Evolutionary conservation across 2,113 vertebrate species (phyloP), one percentile per base, ranked within the genome.

Genomic region (Gasterosteus aculeatus): DNA sequence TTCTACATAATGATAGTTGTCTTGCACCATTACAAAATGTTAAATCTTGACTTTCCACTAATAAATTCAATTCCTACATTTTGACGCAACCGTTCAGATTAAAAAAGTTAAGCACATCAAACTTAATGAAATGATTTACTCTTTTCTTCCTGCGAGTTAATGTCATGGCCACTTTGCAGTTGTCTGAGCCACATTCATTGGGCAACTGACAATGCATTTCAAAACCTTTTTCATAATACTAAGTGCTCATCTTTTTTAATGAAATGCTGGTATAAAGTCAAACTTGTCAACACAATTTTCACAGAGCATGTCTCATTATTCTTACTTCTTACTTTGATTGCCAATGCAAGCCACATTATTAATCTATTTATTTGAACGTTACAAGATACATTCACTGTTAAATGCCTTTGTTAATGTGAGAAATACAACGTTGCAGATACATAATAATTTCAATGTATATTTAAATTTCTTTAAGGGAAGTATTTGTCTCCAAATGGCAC

Each of bases 51-150:
- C 46, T 42, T 66, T 54, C n/a, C 5, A 16, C 31, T 83, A 51
- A 78, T 85, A 63, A 77, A 65, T 70, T 67, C 16, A 81, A 84
- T 66, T 2, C 54, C 69, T 83, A 59, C 54, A 80, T 63, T 39
- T 41, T 60, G 44, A 77, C 58, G 38, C n/a, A 75, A 70, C 35
- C 38, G 65, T 81, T 80, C 22, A 41, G 29, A 75, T 65, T 49
- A 31, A 64, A 75, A 75, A 74, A 33, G 41, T 51, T 77, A 19
- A 39, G 39, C 68, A 63, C 69, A 31, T 85, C 69, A 49, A 78
- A 72, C 63, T 75, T 51, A 83, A 86, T 77, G 60, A 81, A 60
- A 85, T 77, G 46, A 67, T 77, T 80, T 83, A n/a, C 60, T 38
- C 47, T 75, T 62, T 38, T 69, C 63, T 46, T 64, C 16, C 9